Evolutionary conservation across 2,113 vertebrate genomes (phyloP).

Genomic region (Oryzias javanicus): DNA sequence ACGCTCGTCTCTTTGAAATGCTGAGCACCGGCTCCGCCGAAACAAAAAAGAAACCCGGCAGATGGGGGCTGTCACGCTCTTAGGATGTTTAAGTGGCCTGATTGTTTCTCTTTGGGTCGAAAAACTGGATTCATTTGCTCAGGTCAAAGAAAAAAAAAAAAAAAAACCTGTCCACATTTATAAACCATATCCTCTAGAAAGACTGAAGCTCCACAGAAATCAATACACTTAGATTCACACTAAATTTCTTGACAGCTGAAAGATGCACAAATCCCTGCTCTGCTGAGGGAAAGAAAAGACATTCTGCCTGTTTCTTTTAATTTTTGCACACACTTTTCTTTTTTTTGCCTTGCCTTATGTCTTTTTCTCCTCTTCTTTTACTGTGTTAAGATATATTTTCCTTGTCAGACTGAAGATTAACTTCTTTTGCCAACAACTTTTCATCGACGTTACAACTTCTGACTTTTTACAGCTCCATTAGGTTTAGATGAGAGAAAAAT

Average conservation of each 20-base stretch:
- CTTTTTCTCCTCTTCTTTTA: no score
- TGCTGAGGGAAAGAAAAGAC: conserved; percentile 34
- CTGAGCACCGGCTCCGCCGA: conserved; percentile 35
- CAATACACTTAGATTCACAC: conserved; percentile 56
- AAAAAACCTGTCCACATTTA: conserved; percentile 34
- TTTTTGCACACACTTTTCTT: background rate
- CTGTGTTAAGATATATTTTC: no score
- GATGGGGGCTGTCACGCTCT: conserved; percentile 48
- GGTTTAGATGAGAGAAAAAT: no score
- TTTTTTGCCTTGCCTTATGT: no score
- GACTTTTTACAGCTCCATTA: no score
- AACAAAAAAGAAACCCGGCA: conserved; percentile 10
- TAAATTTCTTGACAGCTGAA: conserved; percentile 45
- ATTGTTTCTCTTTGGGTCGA: conserved; percentile 56
- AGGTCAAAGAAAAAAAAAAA: conserved; percentile 28
- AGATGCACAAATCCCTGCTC: conserved; percentile 46
- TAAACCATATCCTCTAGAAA: conserved; percentile 37
- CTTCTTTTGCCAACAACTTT: no score
- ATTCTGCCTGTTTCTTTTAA: background rate
- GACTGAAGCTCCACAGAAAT: conserved; percentile 51
- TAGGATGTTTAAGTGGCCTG: conserved; percentile 42
- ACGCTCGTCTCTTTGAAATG: conserved; percentile 55
- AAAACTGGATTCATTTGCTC: conserved; percentile 34
- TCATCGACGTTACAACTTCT: no score
- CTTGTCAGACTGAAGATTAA: no score